Evolutionary conservation across 2,113 vertebrate species (phyloP).

Genomic region (Poicephalus gulielmi): DNA sequence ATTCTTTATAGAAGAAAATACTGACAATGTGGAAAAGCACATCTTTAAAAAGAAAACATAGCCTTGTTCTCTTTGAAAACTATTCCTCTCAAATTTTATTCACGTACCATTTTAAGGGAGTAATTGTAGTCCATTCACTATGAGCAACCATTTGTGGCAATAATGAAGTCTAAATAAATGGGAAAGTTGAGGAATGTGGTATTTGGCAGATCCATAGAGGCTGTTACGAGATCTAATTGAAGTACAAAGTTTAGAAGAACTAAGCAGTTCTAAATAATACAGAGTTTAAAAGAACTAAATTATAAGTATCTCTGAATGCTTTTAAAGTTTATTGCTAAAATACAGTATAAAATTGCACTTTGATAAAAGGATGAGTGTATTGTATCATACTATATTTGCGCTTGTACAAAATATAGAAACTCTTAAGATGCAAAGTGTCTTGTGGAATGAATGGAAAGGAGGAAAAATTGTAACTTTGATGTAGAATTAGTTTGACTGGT

Average conservation of each 20-base stretch:
- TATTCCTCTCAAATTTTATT: background rate
- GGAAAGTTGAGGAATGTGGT: background rate
- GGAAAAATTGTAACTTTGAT: background rate
- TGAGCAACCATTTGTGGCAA: background rate
- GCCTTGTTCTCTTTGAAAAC: background rate
- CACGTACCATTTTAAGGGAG: background rate
- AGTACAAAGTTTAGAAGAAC: background rate
- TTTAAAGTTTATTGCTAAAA: background rate
- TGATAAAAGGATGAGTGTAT: background rate
- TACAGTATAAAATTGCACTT: background rate
- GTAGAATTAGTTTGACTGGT: background rate
- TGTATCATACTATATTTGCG: background rate
- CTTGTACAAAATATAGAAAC: background rate
- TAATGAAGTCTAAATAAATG: background rate
- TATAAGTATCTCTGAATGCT: background rate
- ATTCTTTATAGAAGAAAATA: background rate
- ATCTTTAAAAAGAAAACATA: background rate
- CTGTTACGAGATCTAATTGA: background rate
- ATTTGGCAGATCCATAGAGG: background rate
- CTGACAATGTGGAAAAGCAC: background rate
- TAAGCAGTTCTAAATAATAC: background rate
- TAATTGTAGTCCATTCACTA: background rate
- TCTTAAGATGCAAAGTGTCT: background rate
- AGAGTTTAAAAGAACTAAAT: background rate
- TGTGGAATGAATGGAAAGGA: background rate